Base-by-base conservation (phyloP, 2,113 vertebrate species). In the Nematolebias whitei region DNA sequence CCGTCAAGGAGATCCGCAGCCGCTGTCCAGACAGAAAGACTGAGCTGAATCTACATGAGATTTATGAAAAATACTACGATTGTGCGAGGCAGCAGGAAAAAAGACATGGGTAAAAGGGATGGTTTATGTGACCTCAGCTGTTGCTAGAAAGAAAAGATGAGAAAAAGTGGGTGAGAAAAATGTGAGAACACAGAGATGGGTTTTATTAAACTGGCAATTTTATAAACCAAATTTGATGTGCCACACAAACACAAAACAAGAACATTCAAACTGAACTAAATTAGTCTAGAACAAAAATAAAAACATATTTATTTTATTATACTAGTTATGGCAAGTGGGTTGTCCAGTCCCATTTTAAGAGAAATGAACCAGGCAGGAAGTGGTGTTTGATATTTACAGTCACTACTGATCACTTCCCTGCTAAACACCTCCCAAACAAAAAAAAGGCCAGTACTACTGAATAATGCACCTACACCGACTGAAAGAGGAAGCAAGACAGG, bases 1-100 rank as follows among this genome's bases (percentile, higher is more conserved):
- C 40, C 43, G 41, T 82, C 60, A 70, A 88, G 79, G 67, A 78
- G 68, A 79, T 68, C 67, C 55, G 76, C 83, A 52, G 61, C 75
- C 86, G 67, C 69, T 80, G 79, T 64, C 78, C 83, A 89, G 86
- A 89, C 83, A 85, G 87, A 86, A 62, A 58, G 57, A 82, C 63
- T 71, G 38, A 24, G 39, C 65, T 19, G 48, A 35, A 35, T 35
- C 10, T 35, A 35, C 87, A 91, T 41, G 40, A 41, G 40, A 41
- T 41, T 41, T 15, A 12, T 15, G 2, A 41, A 41, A 41, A 41
- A 90, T 80, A 75, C 38, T 50, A 48, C 68, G 65, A 84, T 86
- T 91, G 85, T 89, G 67, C 74, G 66, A 63, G 51, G 63, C 43
- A 38, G 55, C 51, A 19, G 53, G 23, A 32, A 2, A 41, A 15